phyloP scores from a whole-genome alignment of 1,140 invertebrate genomes.

The Cydia fagiglandana region DNA sequence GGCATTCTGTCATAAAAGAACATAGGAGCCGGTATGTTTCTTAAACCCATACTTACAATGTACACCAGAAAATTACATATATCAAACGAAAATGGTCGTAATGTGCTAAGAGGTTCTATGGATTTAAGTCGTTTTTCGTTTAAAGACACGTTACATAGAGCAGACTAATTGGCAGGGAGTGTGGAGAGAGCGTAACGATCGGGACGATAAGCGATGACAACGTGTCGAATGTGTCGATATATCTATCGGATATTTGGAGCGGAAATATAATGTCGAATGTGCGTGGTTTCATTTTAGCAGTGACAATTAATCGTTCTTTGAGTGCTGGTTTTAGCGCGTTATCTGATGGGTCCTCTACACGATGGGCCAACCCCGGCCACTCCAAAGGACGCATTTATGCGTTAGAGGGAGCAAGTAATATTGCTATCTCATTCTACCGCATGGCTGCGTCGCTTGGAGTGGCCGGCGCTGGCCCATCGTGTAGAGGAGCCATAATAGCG shows the following conservation, averaged over 20 bases:
- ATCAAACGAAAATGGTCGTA: constrained; percentile 23
- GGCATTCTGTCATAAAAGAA: constrained; percentile 5
- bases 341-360: no score
- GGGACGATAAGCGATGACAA: constrained; percentile 28
- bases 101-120: neutral
- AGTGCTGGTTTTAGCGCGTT: neutral
- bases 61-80: neutral
- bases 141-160: constrained; percentile 44
- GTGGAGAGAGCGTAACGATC: constrained; percentile 59
- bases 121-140: neutral
- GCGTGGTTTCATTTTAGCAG: neutral
- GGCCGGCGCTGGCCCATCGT: no score
- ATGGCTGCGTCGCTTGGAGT: no score
- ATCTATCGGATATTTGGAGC: constrained; percentile 23
- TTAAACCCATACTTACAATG: neutral
- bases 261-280: constrained; percentile 7
- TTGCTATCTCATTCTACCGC: no score
- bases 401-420: no score
- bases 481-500: no score
- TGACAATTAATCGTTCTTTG: neutral
- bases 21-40: neutral
- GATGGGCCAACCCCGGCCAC: no score
- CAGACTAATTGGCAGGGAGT: constrained; percentile 48
- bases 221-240: constrained; percentile 30
- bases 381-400: no score